These are phyloP conservation scores for Syritta pipiens DNA, from an alignment of 2,888 invertebrate genomes.

Conservation along the genomic window DNA sequence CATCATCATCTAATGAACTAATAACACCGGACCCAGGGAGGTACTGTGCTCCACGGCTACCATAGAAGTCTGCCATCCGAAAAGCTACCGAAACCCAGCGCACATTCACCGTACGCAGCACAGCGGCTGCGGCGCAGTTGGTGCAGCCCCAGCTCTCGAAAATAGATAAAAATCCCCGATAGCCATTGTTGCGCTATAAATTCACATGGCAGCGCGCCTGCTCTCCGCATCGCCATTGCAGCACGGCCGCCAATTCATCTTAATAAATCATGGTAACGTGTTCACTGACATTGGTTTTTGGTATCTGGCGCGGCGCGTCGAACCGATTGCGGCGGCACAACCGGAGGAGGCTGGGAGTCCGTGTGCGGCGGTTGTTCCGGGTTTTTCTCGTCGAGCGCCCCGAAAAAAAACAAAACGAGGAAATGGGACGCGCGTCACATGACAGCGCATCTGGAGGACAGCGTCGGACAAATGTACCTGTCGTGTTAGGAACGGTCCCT, in stretches of 20 bases:
- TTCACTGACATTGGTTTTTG: conserved; percentile 57
- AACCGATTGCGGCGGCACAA: conserved; percentile 13
- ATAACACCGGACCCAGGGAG: conserved; percentile 57
- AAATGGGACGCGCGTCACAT: conserved; percentile 39
- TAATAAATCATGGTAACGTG: conserved; percentile 66
- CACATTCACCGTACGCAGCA: conserved; percentile 27
- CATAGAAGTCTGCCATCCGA: conserved; percentile 46
- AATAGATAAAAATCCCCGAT: conserved; percentile 54
- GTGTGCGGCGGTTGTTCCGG: conserved; percentile 34
- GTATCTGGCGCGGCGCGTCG: conserved; percentile 45
- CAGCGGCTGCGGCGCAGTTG: background rate
- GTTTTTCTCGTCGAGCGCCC: background rate
- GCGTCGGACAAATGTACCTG: conserved; percentile 63
- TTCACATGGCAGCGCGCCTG: conserved; percentile 46
- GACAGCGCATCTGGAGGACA: conserved; percentile 42
- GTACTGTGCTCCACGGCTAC: conserved; percentile 27
- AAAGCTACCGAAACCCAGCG: conserved; percentile 57
- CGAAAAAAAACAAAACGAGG: background rate
- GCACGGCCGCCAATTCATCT: conserved; percentile 57
- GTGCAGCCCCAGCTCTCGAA: conserved; percentile 2
- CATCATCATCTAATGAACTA: conserved; percentile 65
- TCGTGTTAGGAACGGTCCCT: conserved; percentile 56
- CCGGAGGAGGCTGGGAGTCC: conserved; percentile 1
- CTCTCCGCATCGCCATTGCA: conserved; percentile 24
- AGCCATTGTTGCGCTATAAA: conserved; percentile 61